Percentiles rank a stretch among this genome's conserved stretches.
Evolutionary conservation across 2,113 vertebrate genomes (phyloP).

Genomic region (Corythornis vintsioides): DNA sequence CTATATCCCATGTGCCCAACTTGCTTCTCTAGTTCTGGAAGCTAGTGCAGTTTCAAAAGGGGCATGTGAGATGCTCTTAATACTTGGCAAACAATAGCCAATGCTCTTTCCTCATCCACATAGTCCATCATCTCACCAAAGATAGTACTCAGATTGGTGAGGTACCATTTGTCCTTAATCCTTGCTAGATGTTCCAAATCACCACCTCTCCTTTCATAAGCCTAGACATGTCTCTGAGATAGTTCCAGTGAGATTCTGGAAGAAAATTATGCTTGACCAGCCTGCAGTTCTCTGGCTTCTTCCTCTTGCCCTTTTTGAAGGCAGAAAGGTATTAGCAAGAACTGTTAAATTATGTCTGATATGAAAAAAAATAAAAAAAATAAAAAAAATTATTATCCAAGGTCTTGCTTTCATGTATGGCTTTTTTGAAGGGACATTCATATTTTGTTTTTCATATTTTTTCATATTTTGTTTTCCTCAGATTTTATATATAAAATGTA

Average conservation of each 20-base stretch:
- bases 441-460: not conserved
- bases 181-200: not conserved
- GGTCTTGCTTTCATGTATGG: not conserved
- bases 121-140: not conserved
- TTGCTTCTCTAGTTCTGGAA: not conserved
- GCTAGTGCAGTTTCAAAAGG: not conserved
- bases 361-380: not conserved
- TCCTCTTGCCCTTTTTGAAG: not conserved
- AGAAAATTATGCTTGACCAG: not conserved
- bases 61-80: not conserved
- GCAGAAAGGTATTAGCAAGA: not conserved
- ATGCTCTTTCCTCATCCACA: not conserved
- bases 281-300: not conserved
- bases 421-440: not conserved
- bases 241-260: too few relatives aligned
- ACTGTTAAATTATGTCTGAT: not conserved
- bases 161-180: not conserved
- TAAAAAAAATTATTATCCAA: not conserved
- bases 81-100: not conserved
- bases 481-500: not conserved
- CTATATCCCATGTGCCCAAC: rapidly evolving
- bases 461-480: not conserved
- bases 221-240: not conserved
- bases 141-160: not conserved
- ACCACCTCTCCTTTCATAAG: not conserved